Base-by-base conservation (phyloP, 2,888 invertebrate genomes). In the Sarcophaga rosellei region DNA sequence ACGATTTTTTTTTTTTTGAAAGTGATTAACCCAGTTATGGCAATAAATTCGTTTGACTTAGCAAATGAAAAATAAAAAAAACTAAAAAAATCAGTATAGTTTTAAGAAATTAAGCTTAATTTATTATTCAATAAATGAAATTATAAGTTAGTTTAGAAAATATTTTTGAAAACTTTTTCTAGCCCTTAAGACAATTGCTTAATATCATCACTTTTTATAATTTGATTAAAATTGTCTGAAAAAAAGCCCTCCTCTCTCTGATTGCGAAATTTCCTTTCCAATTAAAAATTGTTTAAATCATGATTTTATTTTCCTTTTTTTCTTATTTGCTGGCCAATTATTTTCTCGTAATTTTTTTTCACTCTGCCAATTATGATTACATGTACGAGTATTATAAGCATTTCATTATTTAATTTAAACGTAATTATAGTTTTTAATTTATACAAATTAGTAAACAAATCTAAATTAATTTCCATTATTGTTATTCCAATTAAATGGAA, bases 381-480 rank as follows among this genome's bases (percentile, higher is more conserved):
- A 53, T 53, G 17, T 53, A 35, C 10, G 35, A 35, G 10, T 35
- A 8, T 53, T 53, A 15, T 53, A 53, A 53, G 17, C 53, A 53
- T 53, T 53, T 53, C 53, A 53, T 53, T 53, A 17, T 53, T 53
- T 53, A 53, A 53, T 53, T 53, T 15, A 53, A 53, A 15, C n/a
- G 53, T 70, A 70, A 70, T 70, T 70, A 57, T n/a, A n/a, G n/a
- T 70, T 70, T 70, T 70, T 70, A 70, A 70, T 70, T 70, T 70
- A 57, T 70, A 70, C 70, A 70, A 70, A 70, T 57, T 70, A 35
- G 57, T 59, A 53, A 23, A 69, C 69, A 69, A 69, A 69, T 69
- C 53, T 23, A 53, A 69, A 53, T 53, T 53, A 69, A 23, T 69
- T 69, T 53, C 47, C 69, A 69, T 69, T 69, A 68, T 47, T 68